phyloP scores from a whole-genome alignment of 1,140 invertebrate genomes.

The roundworm (Caenorhabditis elegans) region WBcel235 BX284604.4:2938001-2938500 shows the following conservation, averaged over 20 bases:
- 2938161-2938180: not conserved
- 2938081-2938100: constrained; percentile 20
- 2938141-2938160: not conserved
- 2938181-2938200: constrained; percentile 54
- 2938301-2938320: constrained; percentile 56
- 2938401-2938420: not conserved
- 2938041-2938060: not conserved
- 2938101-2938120: constrained; percentile 29
- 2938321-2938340: constrained; percentile 53
- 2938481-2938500: constrained; percentile 57
- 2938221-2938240: constrained; percentile 57
- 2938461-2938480: constrained; percentile 57
- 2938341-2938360: constrained; percentile 48
- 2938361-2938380: constrained; percentile 55
- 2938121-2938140: not conserved
- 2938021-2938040: not conserved
- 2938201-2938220: constrained; percentile 56
- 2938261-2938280: constrained; percentile 53
- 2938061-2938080: constrained; percentile 33
- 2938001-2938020: constrained; percentile 13
- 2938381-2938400: constrained; percentile 47
- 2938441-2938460: constrained; percentile 44
- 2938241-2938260: constrained; percentile 57
- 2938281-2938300: constrained; percentile 58
- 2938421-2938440: not conserved